phyloP scores from a whole-genome alignment of 1,140 invertebrate genomes.

The Sminthurides bifidus region DNA sequence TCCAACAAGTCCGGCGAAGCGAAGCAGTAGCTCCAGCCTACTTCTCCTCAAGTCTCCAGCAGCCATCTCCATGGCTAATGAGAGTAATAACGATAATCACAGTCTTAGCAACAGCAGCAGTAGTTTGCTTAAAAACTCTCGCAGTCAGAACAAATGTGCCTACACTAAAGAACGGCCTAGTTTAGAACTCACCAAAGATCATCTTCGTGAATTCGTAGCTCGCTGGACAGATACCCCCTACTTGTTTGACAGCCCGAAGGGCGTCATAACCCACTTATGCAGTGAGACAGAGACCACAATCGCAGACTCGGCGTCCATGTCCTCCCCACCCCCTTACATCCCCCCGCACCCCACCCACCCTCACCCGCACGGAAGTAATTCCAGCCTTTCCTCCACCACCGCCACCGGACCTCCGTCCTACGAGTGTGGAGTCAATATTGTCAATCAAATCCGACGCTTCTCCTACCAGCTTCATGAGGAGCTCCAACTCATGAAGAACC shows the following conservation, averaged over 20 bases:
- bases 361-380: constrained; percentile 2
- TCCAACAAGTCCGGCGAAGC: neutral
- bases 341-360: neutral
- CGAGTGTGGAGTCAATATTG: constrained; percentile 27
- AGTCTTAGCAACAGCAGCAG: neutral
- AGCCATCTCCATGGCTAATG: neutral
- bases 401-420: neutral
- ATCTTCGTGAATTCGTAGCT: constrained; percentile 69
- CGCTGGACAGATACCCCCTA: constrained; percentile 75
- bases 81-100: neutral
- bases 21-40: neutral
- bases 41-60: neutral
- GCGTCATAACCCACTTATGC: constrained; percentile 25
- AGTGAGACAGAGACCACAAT: neutral
- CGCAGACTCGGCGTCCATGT: neutral
- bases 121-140: neutral
- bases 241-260: constrained; percentile 50
- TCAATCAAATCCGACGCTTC: constrained; percentile 26
- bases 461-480: constrained; percentile 31
- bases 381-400: neutral
- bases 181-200: constrained; percentile 71
- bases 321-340: neutral
- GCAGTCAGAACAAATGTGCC: neutral
- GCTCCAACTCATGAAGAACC: constrained; percentile 31
- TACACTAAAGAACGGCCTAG: constrained; percentile 11